Evolutionary conservation across 2,113 vertebrate species (phyloP).

Genomic region (Phrynocephalus versicolor): DNA sequence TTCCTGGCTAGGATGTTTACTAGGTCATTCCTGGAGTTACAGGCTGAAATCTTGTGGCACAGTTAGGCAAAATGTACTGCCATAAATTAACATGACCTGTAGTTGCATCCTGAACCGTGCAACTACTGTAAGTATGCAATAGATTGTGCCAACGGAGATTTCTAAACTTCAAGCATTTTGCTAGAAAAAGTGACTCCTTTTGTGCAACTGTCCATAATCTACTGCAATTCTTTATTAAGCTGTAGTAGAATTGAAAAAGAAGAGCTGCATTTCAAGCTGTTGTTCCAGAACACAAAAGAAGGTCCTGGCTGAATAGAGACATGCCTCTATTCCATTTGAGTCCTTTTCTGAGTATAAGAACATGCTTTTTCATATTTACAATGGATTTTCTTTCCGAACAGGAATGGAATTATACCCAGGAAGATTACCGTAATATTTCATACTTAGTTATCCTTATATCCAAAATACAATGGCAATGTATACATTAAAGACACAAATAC

Average conservation of each 20-base stretch:
- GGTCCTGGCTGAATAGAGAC: not conserved
- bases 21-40: no score
- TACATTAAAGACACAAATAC: not conserved
- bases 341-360: not conserved
- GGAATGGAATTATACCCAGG: not conserved
- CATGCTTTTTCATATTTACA: not conserved
- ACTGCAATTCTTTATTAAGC: no score
- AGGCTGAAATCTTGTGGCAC: no score
- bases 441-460: not conserved
- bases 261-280: not conserved
- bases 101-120: no score
- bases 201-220: no score
- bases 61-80: no score
- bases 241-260: conserved; percentile 5
- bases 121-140: no score
- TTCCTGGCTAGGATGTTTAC: no score
- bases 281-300: conserved; percentile 15
- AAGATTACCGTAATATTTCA: not conserved
- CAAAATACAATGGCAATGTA: not conserved
- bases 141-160: no score
- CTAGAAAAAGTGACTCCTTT: no score
- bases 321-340: not conserved
- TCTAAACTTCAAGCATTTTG: no score
- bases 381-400: not conserved
- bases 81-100: no score